Conservation (phyloP, 2,888 invertebrate genomes). For the Ctena decussata region DNA sequence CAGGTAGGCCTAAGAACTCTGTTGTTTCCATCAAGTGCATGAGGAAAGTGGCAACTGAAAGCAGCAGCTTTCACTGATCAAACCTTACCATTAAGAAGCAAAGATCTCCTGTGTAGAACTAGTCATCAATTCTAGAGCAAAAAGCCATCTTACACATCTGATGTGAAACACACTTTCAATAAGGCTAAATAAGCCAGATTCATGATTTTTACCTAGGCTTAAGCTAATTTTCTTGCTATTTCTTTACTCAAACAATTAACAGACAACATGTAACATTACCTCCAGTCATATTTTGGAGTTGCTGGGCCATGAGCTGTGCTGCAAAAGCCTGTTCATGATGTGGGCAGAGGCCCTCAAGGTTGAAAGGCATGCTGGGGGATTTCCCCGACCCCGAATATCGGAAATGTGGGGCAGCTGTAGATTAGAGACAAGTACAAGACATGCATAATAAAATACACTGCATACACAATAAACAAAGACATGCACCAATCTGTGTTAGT, state of each 20-base stretch:
- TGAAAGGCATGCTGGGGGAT: constrained; percentile 71
- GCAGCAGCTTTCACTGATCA: too few species aligned
- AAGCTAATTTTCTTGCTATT: too few species aligned
- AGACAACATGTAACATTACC: constrained; percentile 61
- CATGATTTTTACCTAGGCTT: too few species aligned
- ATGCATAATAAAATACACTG: constrained; percentile 48
- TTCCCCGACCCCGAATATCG: constrained; percentile 81
- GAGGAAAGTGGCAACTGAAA: too few species aligned
- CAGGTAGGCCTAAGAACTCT: too few species aligned
- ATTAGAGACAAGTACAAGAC: constrained; percentile 56
- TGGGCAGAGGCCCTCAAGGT: constrained; percentile 80
- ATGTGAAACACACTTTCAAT: too few species aligned
- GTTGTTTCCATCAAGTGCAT: too few species aligned
- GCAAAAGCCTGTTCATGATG: constrained; percentile 84
- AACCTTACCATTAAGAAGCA: too few species aligned
- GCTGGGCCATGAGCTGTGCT: constrained; percentile 79
- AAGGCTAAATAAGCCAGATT: too few species aligned
- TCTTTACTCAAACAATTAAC: background rate
- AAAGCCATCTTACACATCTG: too few species aligned
- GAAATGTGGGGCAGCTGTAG: constrained; percentile 82
- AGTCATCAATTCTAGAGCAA: too few species aligned
- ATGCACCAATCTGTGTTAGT: constrained; percentile 1
- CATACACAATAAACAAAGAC: constrained; percentile 2
- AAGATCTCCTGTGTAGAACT: too few species aligned
- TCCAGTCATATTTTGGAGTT: constrained; percentile 74